Evolutionary conservation across 2,797 vertebrate species (phyloP).

Genomic region (Hippopotamyrus pictus): DNA sequence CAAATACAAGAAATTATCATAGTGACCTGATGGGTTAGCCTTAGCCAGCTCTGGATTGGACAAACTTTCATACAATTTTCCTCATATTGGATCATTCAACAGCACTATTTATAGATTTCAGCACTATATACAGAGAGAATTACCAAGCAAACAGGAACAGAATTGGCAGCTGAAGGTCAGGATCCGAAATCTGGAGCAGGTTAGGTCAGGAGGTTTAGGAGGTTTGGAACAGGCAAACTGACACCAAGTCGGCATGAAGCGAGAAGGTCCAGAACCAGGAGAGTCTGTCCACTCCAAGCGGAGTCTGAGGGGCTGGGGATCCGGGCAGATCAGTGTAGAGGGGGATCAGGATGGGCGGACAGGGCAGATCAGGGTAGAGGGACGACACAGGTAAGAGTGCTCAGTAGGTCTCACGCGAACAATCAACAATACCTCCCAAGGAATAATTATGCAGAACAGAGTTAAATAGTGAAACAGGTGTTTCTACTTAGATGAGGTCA

Average conservation of each 20-base stretch:
- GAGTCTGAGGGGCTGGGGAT: neutral
- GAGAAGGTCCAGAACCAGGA: neutral
- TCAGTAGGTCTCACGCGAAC: neutral
- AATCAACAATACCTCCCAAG: neutral
- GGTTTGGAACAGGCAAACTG: neutral
- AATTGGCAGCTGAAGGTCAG: neutral
- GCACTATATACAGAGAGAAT: neutral
- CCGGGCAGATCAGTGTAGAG: neutral
- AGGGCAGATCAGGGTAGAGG: neutral
- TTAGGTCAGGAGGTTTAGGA: neutral
- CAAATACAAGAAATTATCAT: neutral
- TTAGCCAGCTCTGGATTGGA: neutral
- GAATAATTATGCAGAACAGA: neutral
- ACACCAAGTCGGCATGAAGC: neutral
- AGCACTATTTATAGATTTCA: neutral
- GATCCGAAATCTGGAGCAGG: neutral
- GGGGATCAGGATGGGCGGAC: neutral
- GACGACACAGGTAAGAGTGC: neutral
- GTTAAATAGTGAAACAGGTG: neutral
- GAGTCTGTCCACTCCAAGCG: neutral
- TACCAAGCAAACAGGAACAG: neutral
- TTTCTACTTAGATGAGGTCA: neutral
- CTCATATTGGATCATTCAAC: neutral
- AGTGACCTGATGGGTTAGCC: neutral
- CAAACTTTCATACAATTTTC: neutral